A percentile compares a stretch with the other conserved stretches of the same genome.
Conservation (phyloP, 1,140 invertebrate species). For the Sinonovacula constricta region DNA sequence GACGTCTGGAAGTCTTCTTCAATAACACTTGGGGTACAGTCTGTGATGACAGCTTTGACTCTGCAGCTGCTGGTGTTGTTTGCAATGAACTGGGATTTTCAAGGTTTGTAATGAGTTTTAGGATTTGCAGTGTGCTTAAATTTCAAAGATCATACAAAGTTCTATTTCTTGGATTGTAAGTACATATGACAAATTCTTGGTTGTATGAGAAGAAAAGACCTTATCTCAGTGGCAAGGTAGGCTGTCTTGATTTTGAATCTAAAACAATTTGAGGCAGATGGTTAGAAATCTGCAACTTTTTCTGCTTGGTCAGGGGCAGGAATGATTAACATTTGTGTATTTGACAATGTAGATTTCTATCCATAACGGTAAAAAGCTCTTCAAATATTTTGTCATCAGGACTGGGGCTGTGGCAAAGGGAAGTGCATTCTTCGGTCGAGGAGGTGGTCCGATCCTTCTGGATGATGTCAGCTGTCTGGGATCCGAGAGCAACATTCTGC, state of each 20-base stretch:
- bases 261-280: no score
- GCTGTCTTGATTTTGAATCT: no score
- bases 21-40: constrained; percentile 43
- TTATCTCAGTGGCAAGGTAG: no score
- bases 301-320: no score
- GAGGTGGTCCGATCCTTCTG: constrained; percentile 86
- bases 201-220: no score
- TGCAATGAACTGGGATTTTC: constrained; percentile 29
- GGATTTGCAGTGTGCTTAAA: no score
- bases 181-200: no score
- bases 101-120: neutral
- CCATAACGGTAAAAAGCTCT: neutral
- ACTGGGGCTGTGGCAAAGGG: constrained; percentile 36
- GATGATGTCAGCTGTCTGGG: constrained; percentile 85
- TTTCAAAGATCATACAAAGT: no score
- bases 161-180: no score
- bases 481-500: constrained; percentile 83
- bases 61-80: neutral
- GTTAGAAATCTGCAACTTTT: no score
- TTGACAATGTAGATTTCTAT: no score
- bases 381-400: constrained; percentile 63
- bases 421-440: constrained; percentile 69
- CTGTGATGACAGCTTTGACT: constrained; percentile 18
- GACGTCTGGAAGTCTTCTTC: constrained; percentile 25
- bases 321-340: no score